Evolutionary conservation across 1,140 invertebrate genomes (phyloP), one percentile per base, ranked within the genome.

Genomic region (Amyelois transitella): DNA sequence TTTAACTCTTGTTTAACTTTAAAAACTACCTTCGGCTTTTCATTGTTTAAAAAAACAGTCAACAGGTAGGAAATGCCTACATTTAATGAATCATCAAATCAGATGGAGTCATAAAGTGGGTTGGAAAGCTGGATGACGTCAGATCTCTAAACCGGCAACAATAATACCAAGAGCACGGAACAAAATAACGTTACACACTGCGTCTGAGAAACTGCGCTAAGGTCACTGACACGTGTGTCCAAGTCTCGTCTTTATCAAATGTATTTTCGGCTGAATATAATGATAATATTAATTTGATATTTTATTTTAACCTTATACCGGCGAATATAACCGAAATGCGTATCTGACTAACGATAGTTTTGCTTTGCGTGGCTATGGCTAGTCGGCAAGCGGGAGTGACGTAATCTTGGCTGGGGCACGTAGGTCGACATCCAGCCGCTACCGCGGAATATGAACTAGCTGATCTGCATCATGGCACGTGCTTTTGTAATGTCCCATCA

Each of bases 41-140:
- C 12, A 32, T 32, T 14, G 17, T 38, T 38, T 14, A 38, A 14
- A 14, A 38, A 14, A 38, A 38, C 32, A 14, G 17, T 38, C 32
- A 38, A 38, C 32, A 38, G n/a, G 32, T 38, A 14, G n/a, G n/a
- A 1, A 38, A 38, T 14, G 12, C 12, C 12, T 38, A 38, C 6
- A 14, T 1, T 55, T 59, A 62, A 62, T 86, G 82, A 86, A 71
- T 86, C 83, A 86, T 71, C 56, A 44, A 59, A 70, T 38, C 32
- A 8, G 12, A 74, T 62, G 65, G 74, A 84, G 73, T 83, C 80
- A 79, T 79, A 73, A 67, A 69, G 61, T 58, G n/a, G 32, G 32
- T 32, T 25, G 6, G 60, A 58, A 59, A 63, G 77, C 64, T 51
- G 58, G 72, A 77, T 86, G 80, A 86, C 83, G 81, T 77, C 81